These are phyloP conservation scores for Cryptus viduatorius DNA, from an alignment of 2,888 invertebrate species.

Conservation along the genomic window DNA sequence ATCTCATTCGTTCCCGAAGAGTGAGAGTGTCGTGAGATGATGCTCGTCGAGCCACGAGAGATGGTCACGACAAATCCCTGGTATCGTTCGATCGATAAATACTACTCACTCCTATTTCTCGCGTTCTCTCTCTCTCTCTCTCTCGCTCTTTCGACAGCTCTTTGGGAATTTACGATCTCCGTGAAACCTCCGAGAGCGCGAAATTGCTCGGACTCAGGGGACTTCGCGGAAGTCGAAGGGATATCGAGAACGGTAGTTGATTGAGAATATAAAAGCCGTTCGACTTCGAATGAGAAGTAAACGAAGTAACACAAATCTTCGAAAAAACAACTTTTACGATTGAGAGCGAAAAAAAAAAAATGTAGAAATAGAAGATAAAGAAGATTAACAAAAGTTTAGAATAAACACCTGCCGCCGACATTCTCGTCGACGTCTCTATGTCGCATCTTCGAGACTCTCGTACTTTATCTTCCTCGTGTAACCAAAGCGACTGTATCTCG, in stretches of 20 bases:
- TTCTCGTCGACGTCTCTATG: neutral
- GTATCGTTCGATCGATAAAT: constrained; percentile 57
- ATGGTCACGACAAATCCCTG: constrained; percentile 25
- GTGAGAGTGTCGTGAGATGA: constrained; percentile 11
- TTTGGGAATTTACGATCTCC: constrained; percentile 52
- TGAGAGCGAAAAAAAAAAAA: neutral
- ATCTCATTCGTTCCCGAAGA: constrained; percentile 44
- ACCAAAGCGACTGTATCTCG: constrained; percentile 7
- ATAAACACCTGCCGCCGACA: neutral
- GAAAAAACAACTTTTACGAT: neutral
- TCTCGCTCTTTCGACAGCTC: neutral
- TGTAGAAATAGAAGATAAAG: neutral
- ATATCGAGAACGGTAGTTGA: constrained; percentile 8
- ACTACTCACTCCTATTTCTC: constrained; percentile 11
- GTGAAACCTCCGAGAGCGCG: constrained; percentile 26
- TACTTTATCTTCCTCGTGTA: neutral
- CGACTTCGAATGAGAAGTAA: neutral
- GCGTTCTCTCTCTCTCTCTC: neutral
- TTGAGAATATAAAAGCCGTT: constrained; percentile 14
- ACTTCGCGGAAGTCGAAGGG: neutral
- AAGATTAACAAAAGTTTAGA: neutral
- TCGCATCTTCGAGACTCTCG: neutral
- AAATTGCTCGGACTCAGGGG: constrained; percentile 30
- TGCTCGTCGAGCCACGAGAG: constrained; percentile 22
- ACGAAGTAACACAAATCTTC: neutral